Evolutionary conservation across 2,888 invertebrate genomes (phyloP).

Genomic region (Slavum lentiscoides): DNA sequence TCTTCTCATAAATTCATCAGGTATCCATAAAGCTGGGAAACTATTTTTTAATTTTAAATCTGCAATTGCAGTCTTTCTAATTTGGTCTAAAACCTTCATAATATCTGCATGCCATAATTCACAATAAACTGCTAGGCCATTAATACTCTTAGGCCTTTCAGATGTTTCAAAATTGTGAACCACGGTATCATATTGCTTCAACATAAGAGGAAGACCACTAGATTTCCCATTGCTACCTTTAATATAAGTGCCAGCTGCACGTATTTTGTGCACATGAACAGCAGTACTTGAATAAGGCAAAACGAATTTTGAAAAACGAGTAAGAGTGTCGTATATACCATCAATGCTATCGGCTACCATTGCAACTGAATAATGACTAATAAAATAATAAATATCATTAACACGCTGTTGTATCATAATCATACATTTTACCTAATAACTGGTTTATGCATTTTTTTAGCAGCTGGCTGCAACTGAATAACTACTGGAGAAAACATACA

Average conservation of each 20-base stretch:
- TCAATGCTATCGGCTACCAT: conserved; percentile 95
- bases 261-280: conserved; percentile 91
- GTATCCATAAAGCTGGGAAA: conserved; percentile 97
- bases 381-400: background rate
- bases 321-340: conserved; percentile 89
- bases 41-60: conserved; percentile 91
- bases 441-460: conserved; percentile 16
- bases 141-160: conserved; percentile 72
- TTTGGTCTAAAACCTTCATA: conserved; percentile 90
- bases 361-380: conserved; percentile 87
- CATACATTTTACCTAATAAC: conserved; percentile 24
- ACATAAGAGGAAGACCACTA: conserved; percentile 94
- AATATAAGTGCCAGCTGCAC: conserved; percentile 88
- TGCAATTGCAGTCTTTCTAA: conserved; percentile 94
- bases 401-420: background rate
- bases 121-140: conserved; percentile 96
- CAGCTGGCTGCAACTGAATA: conserved; percentile 29
- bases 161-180: conserved; percentile 97
- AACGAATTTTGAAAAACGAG: conserved; percentile 91
- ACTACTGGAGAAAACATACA: conserved; percentile 89
- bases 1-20: conserved; percentile 96
- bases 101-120: conserved; percentile 99
- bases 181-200: conserved; percentile 92
- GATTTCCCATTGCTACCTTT: conserved; percentile 93
- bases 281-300: conserved; percentile 98